Evolutionary conservation across 2,888 invertebrate species (phyloP).

Genomic region (Leptura quadrifasciata): DNA sequence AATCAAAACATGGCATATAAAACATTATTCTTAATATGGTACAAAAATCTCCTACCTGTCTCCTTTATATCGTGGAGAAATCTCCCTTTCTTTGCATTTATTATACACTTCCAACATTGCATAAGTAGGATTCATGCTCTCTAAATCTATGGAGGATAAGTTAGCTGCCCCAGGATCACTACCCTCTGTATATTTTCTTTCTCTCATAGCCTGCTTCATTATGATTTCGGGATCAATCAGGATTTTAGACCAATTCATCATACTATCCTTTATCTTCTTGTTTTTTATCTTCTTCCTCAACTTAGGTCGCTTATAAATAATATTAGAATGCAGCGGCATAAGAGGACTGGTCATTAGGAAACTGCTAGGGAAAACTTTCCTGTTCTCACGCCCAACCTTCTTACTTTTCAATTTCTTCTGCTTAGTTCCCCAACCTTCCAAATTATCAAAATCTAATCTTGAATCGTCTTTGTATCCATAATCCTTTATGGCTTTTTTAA

Average conservation of each 20-base stretch:
- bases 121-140: constrained; percentile 80
- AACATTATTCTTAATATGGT: neutral
- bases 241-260: constrained; percentile 82
- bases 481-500: constrained; percentile 80
- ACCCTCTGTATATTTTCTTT: constrained; percentile 73
- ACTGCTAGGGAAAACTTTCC: constrained; percentile 34
- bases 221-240: constrained; percentile 80
- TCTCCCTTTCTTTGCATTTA: constrained; percentile 77
- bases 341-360: constrained; percentile 52
- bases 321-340: constrained; percentile 74
- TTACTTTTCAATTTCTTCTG: constrained; percentile 64
- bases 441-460: constrained; percentile 73
- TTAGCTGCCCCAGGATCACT: constrained; percentile 71
- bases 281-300: constrained; percentile 74
- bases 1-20: too few relatives aligned
- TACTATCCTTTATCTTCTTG: constrained; percentile 69
- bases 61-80: constrained; percentile 64
- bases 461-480: constrained; percentile 73
- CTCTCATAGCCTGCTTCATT: constrained; percentile 74
- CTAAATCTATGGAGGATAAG: constrained; percentile 73
- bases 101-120: constrained; percentile 83
- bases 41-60: constrained; percentile 63
- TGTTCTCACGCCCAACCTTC: constrained; percentile 19
- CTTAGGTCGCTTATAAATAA: constrained; percentile 77
- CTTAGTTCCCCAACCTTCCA: constrained; percentile 71